Percentiles rank a stretch among this genome's conserved stretches.
Evolutionary conservation across 2,888 invertebrate genomes (phyloP).

Genomic region (Heliconius hortense): DNA sequence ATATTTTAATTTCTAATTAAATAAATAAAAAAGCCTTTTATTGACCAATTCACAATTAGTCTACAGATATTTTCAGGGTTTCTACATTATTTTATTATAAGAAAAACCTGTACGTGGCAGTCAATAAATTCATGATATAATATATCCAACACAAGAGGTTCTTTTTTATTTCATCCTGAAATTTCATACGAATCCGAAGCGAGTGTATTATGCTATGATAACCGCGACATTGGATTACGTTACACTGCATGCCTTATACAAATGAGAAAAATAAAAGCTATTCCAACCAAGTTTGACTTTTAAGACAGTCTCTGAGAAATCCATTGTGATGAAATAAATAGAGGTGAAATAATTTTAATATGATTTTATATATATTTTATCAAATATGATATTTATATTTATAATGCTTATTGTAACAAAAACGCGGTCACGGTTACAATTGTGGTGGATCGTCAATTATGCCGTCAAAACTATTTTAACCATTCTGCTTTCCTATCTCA

Average conservation of each 20-base stretch:
- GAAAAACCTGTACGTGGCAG: background rate
- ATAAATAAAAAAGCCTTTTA: no score
- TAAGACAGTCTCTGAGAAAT: background rate
- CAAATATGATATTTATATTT: constrained; percentile 7
- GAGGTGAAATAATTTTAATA: background rate
- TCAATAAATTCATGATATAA: background rate
- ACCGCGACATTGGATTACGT: constrained; percentile 7
- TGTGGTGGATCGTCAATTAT: constrained; percentile 22
- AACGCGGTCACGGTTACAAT: constrained; percentile 17
- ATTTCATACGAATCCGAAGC: background rate
- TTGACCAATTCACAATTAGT: no score
- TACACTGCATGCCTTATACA: background rate
- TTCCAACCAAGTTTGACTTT: background rate
- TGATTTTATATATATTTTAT: background rate
- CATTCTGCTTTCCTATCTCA: constrained; percentile 24
- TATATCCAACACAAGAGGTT: background rate
- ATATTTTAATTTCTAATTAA: no score
- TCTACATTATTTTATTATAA: background rate
- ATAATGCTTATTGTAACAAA: constrained; percentile 24
- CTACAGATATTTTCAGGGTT: no score
- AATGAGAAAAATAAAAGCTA: background rate
- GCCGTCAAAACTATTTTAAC: constrained; percentile 23
- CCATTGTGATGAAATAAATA: background rate
- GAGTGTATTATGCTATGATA: background rate
- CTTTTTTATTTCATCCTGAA: background rate